Evolutionary conservation across 1,140 invertebrate species (phyloP).

Genomic region (Drosophila tsacasi): DNA sequence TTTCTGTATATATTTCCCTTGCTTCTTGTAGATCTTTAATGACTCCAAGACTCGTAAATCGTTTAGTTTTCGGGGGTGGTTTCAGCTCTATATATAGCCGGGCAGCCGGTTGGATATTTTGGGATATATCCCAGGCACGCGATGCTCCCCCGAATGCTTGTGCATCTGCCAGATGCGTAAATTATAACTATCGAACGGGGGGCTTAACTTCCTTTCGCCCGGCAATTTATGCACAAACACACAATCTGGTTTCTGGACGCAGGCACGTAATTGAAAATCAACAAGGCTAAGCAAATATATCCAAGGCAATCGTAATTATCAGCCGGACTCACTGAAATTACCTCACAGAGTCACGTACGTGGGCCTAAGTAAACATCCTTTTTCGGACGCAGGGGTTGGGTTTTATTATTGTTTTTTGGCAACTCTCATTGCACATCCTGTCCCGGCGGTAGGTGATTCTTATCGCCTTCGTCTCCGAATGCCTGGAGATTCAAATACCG

Average conservation of each 20-base stretch:
- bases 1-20: slow-evolving; percentile 46
- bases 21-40: slow-evolving; percentile 65
- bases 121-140: slow-evolving; percentile 64
- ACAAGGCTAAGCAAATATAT: slow-evolving; percentile 74
- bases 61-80: slow-evolving; percentile 64
- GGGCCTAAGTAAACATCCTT: slow-evolving; percentile 78
- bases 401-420: slow-evolving; percentile 50
- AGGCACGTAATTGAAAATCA: slow-evolving; percentile 73
- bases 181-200: slow-evolving; percentile 48
- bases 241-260: slow-evolving; percentile 41
- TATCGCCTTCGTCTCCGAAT: slow-evolving; percentile 53
- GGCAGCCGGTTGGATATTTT: slow-evolving; percentile 50
- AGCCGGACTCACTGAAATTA: slow-evolving; percentile 48
- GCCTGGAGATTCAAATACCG: slow-evolving; percentile 47
- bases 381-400: background rate
- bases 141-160: slow-evolving; percentile 15
- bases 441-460: slow-evolving; percentile 46
- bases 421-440: slow-evolving; percentile 66
- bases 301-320: slow-evolving; percentile 49
- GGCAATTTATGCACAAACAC: slow-evolving; percentile 63
- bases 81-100: slow-evolving; percentile 27
- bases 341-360: slow-evolving; percentile 72
- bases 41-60: slow-evolving; percentile 66
- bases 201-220: slow-evolving; percentile 52
- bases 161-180: slow-evolving; percentile 55